A percentile compares a stretch with the other conserved stretches of the same genome.
Conservation (phyloP, 2,888 invertebrate species). For the Rhodophaea formosa region DNA sequence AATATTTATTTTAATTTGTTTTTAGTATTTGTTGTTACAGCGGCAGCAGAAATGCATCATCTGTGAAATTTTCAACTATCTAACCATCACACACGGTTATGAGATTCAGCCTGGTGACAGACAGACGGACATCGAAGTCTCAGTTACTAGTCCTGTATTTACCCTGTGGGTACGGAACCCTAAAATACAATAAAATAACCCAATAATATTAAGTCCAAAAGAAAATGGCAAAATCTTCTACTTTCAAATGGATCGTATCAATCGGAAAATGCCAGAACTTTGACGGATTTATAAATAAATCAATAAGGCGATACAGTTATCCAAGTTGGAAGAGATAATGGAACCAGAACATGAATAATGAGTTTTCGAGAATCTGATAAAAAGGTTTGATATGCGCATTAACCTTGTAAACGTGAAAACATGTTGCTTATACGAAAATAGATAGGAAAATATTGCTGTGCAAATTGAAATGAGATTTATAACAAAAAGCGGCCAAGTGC, state of each 20-base stretch:
- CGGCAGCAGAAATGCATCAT: too few species aligned
- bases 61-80: too few species aligned
- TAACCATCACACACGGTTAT: too few species aligned
- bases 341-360: constrained; percentile 16
- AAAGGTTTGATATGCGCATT: constrained; percentile 11
- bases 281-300: neutral
- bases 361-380: constrained; percentile 15
- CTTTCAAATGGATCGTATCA: neutral
- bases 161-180: too few species aligned
- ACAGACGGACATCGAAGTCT: too few species aligned
- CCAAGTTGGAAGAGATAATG: neutral
- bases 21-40: too few species aligned
- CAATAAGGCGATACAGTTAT: constrained; percentile 10
- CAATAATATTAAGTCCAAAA: neutral
- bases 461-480: too few species aligned
- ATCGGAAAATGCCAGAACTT: neutral
- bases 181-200: neutral
- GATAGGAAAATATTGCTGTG: neutral
- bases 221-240: neutral
- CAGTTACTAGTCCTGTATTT: too few species aligned
- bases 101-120: too few species aligned
- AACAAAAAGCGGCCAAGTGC: too few species aligned
- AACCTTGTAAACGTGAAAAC: constrained; percentile 11
- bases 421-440: neutral
- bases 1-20: too few species aligned